Evolutionary conservation across 1,140 invertebrate species (phyloP).

Genomic region (Conus betulinus): DNA sequence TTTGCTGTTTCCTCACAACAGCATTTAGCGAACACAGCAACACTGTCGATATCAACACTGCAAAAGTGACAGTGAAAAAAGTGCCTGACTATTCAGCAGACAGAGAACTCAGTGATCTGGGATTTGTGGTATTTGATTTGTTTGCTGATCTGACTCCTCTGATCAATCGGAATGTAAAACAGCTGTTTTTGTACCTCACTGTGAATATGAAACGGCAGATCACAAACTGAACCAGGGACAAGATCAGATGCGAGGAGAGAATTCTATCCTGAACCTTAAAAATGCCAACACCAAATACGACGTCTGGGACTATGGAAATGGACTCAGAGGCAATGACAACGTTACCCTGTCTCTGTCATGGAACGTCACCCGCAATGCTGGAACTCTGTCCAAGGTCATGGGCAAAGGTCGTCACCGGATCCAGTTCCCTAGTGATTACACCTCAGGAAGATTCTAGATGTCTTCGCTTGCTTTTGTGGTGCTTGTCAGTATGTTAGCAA

Average conservation of each 20-base stretch:
- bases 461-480: not conserved
- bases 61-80: constrained; percentile 96
- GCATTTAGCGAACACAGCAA: constrained; percentile 93
- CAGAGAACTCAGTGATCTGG: constrained; percentile 95
- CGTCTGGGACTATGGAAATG: too few species aligned
- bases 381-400: constrained; percentile 90
- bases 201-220: too few species aligned
- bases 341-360: constrained; percentile 95
- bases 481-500: too few species aligned
- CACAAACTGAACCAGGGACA: too few species aligned
- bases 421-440: constrained; percentile 92
- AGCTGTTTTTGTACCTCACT: too few species aligned
- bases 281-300: too few species aligned
- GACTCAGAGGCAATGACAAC: constrained; percentile 88
- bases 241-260: too few species aligned
- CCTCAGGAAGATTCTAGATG: constrained; percentile 83
- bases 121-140: constrained; percentile 95
- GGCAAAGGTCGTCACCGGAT: constrained; percentile 90
- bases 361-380: constrained; percentile 99
- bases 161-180: too few species aligned
- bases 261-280: too few species aligned
- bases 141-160: constrained; percentile 80
- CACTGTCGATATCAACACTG: constrained; percentile 89
- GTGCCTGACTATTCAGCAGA: constrained; percentile 96
- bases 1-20: constrained; percentile 97